Evolutionary conservation across 2,113 vertebrate genomes (phyloP), one percentile per base, ranked within the genome.

Genomic region (Urocynchramus pylzowi): DNA sequence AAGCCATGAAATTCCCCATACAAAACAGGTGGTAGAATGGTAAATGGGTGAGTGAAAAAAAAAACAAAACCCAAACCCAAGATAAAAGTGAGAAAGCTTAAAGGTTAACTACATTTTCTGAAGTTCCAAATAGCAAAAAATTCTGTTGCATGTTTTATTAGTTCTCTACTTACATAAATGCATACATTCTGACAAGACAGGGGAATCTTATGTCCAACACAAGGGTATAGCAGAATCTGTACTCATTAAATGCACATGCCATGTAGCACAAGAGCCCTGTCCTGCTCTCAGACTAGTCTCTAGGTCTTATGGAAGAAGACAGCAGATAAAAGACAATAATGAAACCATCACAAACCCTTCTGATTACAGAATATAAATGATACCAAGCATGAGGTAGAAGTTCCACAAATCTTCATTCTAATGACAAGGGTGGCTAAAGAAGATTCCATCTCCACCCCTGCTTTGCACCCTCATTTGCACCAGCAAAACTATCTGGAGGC

Each of bases 1-100:
- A 84, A 90, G 37, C 13, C 26, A 44, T 12, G 2, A 65, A 92
- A 87, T 54, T 54, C 24, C 37, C 39, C 2, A 2, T 11, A 30
- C 4, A 0, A 52, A 90, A 59, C 1, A 73, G 39, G 44, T 15
- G 11, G 13, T 20, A 73, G 26, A 76, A 73, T 5, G 6, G 13
- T 7, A 1, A 10, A 64, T 2, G 6, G 5, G 1, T 3, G 7
- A 87, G 35, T 50, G 4, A 11, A 27, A 28, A 31, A 41, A 49
- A 59, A 28, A 15, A 15, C 26, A 9, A 85, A 84, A 42, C 13
- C 6, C 17, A 59, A 42, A 68, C 3, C 2, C 3, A 39, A 63
- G 0, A n/a, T 8, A 61, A 73, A 83, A 76, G 24, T 44, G 0
- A 57, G 12, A 70, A 84, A 63, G 4, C 7, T 44, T 71, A 4